These are phyloP conservation scores for Nothoprocta perdicaria DNA, from an alignment of 2,113 vertebrate species.

Conservation along the genomic window DNA sequence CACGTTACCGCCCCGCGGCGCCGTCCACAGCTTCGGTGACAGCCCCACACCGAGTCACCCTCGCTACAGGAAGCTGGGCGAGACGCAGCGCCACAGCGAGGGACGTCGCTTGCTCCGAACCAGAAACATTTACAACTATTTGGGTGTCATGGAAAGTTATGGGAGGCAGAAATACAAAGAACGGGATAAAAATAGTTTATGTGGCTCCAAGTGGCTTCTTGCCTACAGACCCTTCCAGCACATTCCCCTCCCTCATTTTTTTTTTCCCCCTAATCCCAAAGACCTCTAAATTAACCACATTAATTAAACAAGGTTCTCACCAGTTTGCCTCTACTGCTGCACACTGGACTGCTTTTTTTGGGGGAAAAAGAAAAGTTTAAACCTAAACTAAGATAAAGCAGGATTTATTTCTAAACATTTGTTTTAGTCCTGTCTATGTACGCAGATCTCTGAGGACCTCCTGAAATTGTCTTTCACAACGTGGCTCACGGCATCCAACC, in stretches of 20 bases:
- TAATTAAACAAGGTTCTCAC: constrained; percentile 9
- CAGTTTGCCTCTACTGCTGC: neutral
- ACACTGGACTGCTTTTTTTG: neutral
- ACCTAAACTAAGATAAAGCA: neutral
- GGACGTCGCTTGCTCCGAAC: constrained; percentile 43
- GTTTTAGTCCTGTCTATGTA: neutral
- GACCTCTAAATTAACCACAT: neutral
- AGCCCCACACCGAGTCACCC: neutral
- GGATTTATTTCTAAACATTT: neutral
- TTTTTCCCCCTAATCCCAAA: neutral
- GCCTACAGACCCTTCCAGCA: neutral
- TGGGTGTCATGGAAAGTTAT: constrained; percentile 56
- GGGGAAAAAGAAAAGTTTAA: neutral
- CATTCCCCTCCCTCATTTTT: neutral
- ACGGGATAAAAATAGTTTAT: constrained; percentile 40
- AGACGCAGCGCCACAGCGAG: neutral
- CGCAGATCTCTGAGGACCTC: neutral
- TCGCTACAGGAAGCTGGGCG: neutral
- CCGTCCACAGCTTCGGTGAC: rapidly evolving
- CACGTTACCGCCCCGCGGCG: neutral
- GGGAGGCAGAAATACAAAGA: constrained; percentile 56
- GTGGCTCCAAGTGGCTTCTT: constrained; percentile 14
- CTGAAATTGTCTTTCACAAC: neutral
- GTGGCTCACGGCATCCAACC: neutral
- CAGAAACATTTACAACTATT: constrained; percentile 67